Evolutionary conservation across 2,888 invertebrate genomes (phyloP).

Genomic region (Rhamnusium bicolor): DNA sequence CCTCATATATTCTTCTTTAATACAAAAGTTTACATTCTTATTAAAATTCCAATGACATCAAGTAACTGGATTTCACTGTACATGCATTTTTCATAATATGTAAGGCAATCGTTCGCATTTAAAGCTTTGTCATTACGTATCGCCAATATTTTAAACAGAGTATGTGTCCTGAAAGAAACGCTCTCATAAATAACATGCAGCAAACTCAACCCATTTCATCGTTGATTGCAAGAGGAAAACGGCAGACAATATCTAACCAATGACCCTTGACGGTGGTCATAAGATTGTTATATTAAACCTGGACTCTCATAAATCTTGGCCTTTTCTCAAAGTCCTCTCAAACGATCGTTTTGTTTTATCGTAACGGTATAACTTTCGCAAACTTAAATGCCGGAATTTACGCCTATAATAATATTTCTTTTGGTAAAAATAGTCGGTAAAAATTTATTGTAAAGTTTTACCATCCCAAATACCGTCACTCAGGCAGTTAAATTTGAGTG

Average conservation of each 20-base stretch:
- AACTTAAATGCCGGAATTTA: constrained; percentile 36
- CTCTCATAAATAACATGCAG: constrained; percentile 45
- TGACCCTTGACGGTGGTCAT: constrained; percentile 52
- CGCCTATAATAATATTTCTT: constrained; percentile 15
- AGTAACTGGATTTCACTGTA: too few species aligned
- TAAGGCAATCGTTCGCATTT: neutral
- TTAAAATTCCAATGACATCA: too few species aligned
- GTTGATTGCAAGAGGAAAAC: constrained; percentile 47
- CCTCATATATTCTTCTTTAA: too few species aligned
- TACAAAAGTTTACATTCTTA: too few species aligned
- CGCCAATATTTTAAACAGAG: neutral
- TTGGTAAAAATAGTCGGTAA: constrained; percentile 11
- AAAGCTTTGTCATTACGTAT: neutral
- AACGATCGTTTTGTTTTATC: constrained; percentile 45
- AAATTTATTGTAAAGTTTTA: constrained; percentile 17
- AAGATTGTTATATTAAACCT: constrained; percentile 54
- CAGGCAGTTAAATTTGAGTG: too few species aligned
- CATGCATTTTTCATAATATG: neutral
- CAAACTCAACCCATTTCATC: constrained; percentile 47
- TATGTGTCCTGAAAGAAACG: neutral
- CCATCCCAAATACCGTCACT: neutral
- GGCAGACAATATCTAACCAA: constrained; percentile 51
- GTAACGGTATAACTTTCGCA: constrained; percentile 37
- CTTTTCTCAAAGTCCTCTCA: constrained; percentile 46
- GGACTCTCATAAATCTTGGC: constrained; percentile 50